phyloP scores from a whole-genome alignment of 2,113 vertebrate species.

The Trichomycterus rosablanca region DNA sequence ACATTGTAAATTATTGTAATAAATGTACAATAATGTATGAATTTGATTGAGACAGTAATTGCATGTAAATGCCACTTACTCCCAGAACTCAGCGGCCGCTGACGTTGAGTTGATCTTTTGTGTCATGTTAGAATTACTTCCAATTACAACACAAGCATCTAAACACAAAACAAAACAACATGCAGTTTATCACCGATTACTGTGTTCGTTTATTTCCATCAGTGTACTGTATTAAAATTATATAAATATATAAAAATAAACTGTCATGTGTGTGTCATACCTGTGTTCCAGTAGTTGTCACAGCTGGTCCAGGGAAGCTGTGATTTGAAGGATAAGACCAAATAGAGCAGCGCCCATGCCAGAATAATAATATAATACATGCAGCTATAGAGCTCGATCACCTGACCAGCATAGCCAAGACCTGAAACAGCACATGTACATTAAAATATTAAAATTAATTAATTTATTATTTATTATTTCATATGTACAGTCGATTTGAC shows the following conservation, averaged over 20 bases:
- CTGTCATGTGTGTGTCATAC: no score
- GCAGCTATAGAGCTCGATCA: constrained; percentile 77
- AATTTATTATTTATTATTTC: no score
- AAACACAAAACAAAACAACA: neutral
- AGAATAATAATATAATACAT: constrained; percentile 85
- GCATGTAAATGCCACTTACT: constrained; percentile 49
- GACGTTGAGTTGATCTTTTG: constrained; percentile 47
- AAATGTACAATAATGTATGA: no score
- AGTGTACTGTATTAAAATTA: no score
- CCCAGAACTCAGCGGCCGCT: constrained; percentile 67
- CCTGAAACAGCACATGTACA: constrained; percentile 61
- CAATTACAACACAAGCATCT: constrained; percentile 57
- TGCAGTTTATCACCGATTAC: no score
- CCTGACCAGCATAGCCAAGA: constrained; percentile 78
- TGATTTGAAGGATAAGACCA: constrained; percentile 81
- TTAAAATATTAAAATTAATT: no score
- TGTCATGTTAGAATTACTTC: constrained; percentile 41
- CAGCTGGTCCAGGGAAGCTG: constrained; percentile 84
- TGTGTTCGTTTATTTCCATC: neutral
- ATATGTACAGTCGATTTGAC: no score
- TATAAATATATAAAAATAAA: no score
- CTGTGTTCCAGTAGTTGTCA: constrained; percentile 84
- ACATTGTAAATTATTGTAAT: no score
- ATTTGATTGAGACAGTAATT: no score
- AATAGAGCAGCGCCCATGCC: constrained; percentile 84